Percentiles rank a stretch among this genome's conserved stretches.
phyloP scores from a whole-genome alignment of 1,140 invertebrate species.

The Heliconius melpomene region DNA sequence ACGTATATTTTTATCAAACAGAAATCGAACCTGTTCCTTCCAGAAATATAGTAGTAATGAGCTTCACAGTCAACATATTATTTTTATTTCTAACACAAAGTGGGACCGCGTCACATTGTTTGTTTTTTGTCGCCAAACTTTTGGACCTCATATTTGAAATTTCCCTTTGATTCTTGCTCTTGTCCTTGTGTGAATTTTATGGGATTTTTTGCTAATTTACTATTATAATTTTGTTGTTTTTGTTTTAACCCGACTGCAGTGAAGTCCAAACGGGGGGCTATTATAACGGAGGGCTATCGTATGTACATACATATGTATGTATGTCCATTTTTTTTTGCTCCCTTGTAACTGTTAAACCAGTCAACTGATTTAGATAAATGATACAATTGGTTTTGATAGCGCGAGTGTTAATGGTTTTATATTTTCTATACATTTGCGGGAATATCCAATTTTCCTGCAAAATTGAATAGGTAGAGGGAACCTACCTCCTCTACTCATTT shows the following conservation, averaged over 20 bases:
- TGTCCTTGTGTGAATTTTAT: not conserved
- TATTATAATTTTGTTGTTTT: not conserved
- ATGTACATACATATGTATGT: too few species aligned
- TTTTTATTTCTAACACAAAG: slow-evolving; percentile 5
- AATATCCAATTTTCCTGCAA: too few species aligned
- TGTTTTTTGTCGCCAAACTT: not conserved
- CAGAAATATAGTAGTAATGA: too few species aligned
- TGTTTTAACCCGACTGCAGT: not conserved
- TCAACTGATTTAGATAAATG: too few species aligned
- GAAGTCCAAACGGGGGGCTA: not conserved
- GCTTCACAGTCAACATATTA: not conserved
- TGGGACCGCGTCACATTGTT: not conserved
- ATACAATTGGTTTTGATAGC: too few species aligned
- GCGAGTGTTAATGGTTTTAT: too few species aligned
- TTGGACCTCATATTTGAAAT: not conserved
- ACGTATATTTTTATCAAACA: not conserved
- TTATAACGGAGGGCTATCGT: too few species aligned
- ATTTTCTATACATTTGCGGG: too few species aligned
- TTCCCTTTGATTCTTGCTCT: not conserved
- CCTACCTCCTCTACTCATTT: too few species aligned
- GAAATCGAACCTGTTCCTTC: not conserved
- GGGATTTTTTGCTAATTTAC: not conserved
- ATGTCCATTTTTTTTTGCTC: too few species aligned
- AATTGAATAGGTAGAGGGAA: too few species aligned
- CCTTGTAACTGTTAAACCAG: too few species aligned